Evolutionary conservation across 2,888 invertebrate species (phyloP), one percentile per base, ranked within the genome.

Genomic region (Brachyptera risi): DNA sequence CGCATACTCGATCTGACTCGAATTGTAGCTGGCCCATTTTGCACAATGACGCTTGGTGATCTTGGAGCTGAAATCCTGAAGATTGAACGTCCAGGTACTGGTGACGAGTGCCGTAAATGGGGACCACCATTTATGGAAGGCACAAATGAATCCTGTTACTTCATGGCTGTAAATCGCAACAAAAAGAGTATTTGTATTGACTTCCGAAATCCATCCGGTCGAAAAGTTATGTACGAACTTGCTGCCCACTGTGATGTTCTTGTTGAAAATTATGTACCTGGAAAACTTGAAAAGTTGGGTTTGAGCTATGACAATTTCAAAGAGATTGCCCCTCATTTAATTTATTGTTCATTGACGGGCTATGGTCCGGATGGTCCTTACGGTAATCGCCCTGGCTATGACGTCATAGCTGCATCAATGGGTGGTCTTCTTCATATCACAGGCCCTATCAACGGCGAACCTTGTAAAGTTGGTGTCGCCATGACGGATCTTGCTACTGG

Each of bases 321-420:
- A 51, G 70, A 75, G 54, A 69, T 88, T 1, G 87, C 91, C 44
- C 92, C 95, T 0, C 81, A 81, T 58, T 78, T 98, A 17, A 85
- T 98, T 65, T 98, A 96, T 73, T 96, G 96, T 75, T 94, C 96
- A 0, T 82, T 98, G 56, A 93, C 93, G 56, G 97, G 97, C 0
- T 98, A 91, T 74, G 98, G 98, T 0, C 79, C 85, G 0, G 79
- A 80, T 24, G 97, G 98, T 0, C 96, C 95, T 0, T 96, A 96
- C 75, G 79, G 83, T 2, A 80, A 82, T 21, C 85, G 88, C 68
- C 92, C 95, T n/a, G 98, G 98, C 67, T 97, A 96, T 75, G 98
- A 98, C 78, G 93, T 95, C 0, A 92, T 98, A 67, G 96, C 95
- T 1, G 88, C 95, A 13, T 96, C 96, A 0, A 81, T 94, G 68